Evolutionary conservation across 1,140 invertebrate genomes (phyloP), one percentile per base, ranked within the genome.

Genomic region (Drosophila truncata): DNA sequence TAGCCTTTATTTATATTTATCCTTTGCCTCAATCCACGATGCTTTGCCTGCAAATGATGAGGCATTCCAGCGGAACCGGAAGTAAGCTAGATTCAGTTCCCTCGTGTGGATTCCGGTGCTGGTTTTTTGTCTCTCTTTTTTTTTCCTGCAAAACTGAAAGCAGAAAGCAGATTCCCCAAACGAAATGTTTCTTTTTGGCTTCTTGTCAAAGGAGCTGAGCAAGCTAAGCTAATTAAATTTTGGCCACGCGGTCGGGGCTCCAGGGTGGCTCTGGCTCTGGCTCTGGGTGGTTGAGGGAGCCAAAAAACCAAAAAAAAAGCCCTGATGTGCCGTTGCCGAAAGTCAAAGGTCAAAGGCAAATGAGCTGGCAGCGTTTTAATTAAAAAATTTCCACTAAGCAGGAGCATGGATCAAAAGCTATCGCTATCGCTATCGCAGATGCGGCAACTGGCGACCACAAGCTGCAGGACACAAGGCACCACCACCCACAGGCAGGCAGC

Each of bases 141-240:
- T 14, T 46, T 41, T 33, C 20, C 29, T 33, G 29, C 18, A 20
- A 52, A 52, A 29, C 16, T 20, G 18, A 54, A 55, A 55, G 50
- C 39, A 46, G 27, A 42, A 62, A 25, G 14, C 60, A 65, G 60
- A 69, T 44, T 69, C 47, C 66, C 46, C 35, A 54, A 27, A 13
- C 39, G 49, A 71, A 70, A 39, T 71, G 69, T 49, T 70, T 71
- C 52, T 72, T 72, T 72, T 72, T 72, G 70, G 66, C 67, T 50
- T 72, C 74, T 74, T 80, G 84, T 83, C 84, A 87, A 87, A 87
- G 80, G 77, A 73, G 58, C 67, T 80, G 58, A 66, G 62, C 69
- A 71, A 80, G 70, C 84, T 88, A 87, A 86, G 83, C 83, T 86
- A 87, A 87, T 87, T 87, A 88, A 87, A 87, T 77, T 87, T 82